These are phyloP conservation scores for Palythoa heliodiscus DNA, from an alignment of 92 coral and sea anemone genomes.

Conservation along the genomic window DNA sequence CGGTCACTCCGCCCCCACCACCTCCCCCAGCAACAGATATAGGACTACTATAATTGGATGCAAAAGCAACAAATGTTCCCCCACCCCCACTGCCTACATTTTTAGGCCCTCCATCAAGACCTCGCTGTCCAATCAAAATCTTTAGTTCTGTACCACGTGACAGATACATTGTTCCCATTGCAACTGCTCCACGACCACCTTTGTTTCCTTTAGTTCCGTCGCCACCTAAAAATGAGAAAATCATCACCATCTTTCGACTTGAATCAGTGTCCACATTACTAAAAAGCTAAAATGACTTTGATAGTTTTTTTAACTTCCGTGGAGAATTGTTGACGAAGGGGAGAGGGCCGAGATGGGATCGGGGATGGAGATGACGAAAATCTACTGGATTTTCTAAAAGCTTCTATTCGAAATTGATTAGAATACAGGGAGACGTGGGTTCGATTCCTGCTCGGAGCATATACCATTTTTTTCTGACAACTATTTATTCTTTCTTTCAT, in stretches of 20 bases:
- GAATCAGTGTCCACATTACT: neutral
- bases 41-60: neutral
- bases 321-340: neutral
- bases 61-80: conserved; percentile 27
- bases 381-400: neutral
- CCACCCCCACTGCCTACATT: conserved; percentile 43
- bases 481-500: too few relatives aligned
- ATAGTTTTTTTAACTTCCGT: too few relatives aligned
- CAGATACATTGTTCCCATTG: conserved; percentile 32
- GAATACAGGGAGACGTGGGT: too few relatives aligned
- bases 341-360: neutral
- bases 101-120: neutral
- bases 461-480: too few relatives aligned
- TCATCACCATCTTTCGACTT: neutral
- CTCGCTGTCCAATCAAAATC: conserved; percentile 30
- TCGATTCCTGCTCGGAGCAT: too few relatives aligned
- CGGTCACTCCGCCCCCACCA: conserved; percentile 30
- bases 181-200: conserved; percentile 35
- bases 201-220: conserved; percentile 6
- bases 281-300: neutral
- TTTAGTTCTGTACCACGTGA: conserved; percentile 32
- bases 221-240: conserved; percentile 1
- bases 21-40: conserved; percentile 42
- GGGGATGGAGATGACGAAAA: neutral
- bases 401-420: neutral